Evolutionary conservation across 2,113 vertebrate species (phyloP), one percentile per base, ranked within the genome.

Genomic region (Tragelaphus strepsiceros): DNA sequence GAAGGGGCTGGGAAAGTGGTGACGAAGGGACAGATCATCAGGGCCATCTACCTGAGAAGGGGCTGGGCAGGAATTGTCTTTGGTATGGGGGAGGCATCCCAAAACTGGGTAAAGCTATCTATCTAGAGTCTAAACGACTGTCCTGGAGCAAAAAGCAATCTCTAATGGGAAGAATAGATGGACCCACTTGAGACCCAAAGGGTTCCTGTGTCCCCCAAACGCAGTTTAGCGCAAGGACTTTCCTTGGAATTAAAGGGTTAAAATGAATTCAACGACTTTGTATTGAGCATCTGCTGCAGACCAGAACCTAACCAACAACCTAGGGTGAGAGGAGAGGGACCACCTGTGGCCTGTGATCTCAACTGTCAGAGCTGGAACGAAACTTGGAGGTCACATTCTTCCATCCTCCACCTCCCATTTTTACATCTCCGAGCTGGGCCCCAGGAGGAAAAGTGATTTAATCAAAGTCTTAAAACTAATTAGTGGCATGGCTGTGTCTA

Each of bases 361-460:
- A 83, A 61, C 51, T 88, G 71, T 95, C 54, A 91, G 53, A 90
- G 77, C 71, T 74, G 81, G 67, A 90, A 96, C 51, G 56, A 61
- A 92, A 96, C 71, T 78, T 82, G 71, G 78, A 90, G 92, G 30
- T 83, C 95, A 86, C 46, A 39, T 91, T 96, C 74, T 86, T 77
- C 62, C 67, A 67, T 32, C 26, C 81, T 24, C 71, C 54, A 15
- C 49, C 17, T 26, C 51, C 80, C n/a, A 58, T 62, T 97, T 98
- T 81, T 91, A 86, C 51, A 84, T 74, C 21, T 78, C 82, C 84
- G 78, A 93, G 54, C 88, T 93, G 91, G 81, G 56, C n/a, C 78
- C 81, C 91, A 53, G 74, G 62, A 98, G 96, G 92, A 97, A 97
- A 98, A 91, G 86, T 19, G 32, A 90, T 94, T 95, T 91, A 96